Evolutionary conservation across 2,113 vertebrate species (phyloP).

Genomic region (Hypomesus transpacificus): DNA sequence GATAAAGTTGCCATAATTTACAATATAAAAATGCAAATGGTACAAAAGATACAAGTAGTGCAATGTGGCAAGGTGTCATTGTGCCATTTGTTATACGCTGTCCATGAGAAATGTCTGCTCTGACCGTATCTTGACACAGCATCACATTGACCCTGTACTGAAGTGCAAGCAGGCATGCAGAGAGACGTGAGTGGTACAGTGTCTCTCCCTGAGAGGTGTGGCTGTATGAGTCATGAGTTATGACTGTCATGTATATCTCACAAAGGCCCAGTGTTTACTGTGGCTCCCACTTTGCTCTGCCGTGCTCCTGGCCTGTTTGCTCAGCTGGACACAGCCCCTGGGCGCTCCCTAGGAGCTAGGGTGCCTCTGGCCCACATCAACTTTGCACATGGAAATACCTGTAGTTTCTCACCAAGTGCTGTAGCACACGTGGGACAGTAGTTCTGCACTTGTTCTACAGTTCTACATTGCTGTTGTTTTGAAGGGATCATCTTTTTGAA

Average conservation of each 20-base stretch:
- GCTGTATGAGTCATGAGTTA: neutral
- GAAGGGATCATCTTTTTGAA: neutral
- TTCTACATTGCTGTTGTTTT: neutral
- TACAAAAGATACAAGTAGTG: no score
- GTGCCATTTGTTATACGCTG: no score
- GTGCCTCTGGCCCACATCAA: neutral
- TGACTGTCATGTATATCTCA: neutral
- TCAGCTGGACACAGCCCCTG: neutral
- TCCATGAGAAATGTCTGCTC: no score
- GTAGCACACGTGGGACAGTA: neutral
- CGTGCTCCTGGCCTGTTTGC: neutral
- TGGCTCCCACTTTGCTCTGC: neutral
- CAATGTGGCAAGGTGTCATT: no score
- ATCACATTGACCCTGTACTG: neutral
- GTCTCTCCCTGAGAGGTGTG: neutral
- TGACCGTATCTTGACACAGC: no score
- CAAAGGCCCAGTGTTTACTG: neutral
- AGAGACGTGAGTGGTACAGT: neutral
- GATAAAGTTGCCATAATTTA: no score
- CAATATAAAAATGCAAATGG: no score
- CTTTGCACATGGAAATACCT: neutral
- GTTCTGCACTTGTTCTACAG: no score
- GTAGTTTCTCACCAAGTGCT: neutral
- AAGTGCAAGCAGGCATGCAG: neutral
- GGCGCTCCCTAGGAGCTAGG: no score